These are phyloP conservation scores for Australoheros facetus DNA, from an alignment of 2,797 vertebrate species.

Conservation along the genomic window DNA sequence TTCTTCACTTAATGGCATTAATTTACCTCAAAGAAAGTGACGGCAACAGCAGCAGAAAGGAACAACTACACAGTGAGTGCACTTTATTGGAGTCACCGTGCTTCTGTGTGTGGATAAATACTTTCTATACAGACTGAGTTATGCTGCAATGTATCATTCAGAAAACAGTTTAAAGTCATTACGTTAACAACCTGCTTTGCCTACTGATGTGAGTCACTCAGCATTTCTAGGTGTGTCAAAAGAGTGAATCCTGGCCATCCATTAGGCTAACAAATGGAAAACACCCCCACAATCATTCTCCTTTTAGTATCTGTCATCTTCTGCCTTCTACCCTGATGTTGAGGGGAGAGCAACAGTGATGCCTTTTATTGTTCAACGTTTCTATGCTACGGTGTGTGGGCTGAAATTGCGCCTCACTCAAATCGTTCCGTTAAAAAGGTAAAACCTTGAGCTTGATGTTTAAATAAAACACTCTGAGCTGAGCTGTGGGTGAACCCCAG, in stretches of 20 bases:
- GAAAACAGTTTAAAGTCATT: neutral
- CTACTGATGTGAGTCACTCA: constrained; percentile 7
- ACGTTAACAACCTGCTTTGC: neutral
- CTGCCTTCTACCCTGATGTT: constrained; percentile 16
- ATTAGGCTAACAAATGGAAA: constrained; percentile 15
- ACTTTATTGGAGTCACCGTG: neutral
- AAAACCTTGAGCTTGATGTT: neutral
- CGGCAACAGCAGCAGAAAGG: neutral
- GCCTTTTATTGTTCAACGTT: constrained; percentile 12
- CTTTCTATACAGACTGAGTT: neutral
- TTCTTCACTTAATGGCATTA: constrained; percentile 42
- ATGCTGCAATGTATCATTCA: neutral
- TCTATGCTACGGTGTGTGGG: neutral
- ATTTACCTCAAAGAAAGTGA: constrained; percentile 45
- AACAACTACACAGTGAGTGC: neutral
- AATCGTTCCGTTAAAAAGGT: neutral
- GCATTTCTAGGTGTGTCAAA: constrained; percentile 14
- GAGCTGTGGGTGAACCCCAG: neutral
- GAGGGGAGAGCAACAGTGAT: constrained; percentile 5
- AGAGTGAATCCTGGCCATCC: constrained; percentile 13
- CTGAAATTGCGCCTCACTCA: neutral
- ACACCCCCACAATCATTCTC: constrained; percentile 8
- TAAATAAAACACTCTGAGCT: neutral
- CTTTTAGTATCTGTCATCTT: constrained; percentile 22
- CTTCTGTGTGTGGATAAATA: neutral